Percentiles rank a stretch among this genome's conserved stretches.
Conservation (phyloP, 1,140 invertebrate genomes). For the Papilio machaon region DNA sequence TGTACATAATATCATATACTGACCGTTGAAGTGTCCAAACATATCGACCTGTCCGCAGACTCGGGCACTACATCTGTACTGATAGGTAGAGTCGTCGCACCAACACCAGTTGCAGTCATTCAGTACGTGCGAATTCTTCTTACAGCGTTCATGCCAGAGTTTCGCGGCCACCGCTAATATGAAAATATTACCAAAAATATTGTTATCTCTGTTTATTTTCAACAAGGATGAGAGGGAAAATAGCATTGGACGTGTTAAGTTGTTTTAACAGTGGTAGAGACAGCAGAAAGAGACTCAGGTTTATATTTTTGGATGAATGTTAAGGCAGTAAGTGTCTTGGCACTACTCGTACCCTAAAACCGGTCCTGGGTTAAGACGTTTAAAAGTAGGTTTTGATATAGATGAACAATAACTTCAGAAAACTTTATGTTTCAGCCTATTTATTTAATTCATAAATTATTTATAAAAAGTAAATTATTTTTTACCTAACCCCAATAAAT, state of each 20-base stretch:
- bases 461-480: no score
- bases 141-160: slow-evolving; percentile 54
- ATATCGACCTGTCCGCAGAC: slow-evolving; percentile 61
- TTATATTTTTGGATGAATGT: no score
- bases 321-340: no score
- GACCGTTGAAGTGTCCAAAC: slow-evolving; percentile 74
- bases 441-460: no score
- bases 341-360: no score
- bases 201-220: background rate
- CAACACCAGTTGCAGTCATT: slow-evolving; percentile 75
- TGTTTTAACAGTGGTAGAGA: no score
- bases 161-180: slow-evolving; percentile 49
- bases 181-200: background rate
- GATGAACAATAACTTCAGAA: no score
- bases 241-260: no score
- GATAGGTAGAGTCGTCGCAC: slow-evolving; percentile 47
- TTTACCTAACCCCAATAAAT: background rate
- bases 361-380: no score
- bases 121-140: slow-evolving; percentile 46
- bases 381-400: no score
- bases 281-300: no score
- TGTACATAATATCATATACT: slow-evolving; percentile 5
- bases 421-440: no score
- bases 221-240: background rate
- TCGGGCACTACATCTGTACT: slow-evolving; percentile 57